phyloP scores from a whole-genome alignment of 2,797 vertebrate genomes.

The Stomatorhinus walkeri region DNA sequence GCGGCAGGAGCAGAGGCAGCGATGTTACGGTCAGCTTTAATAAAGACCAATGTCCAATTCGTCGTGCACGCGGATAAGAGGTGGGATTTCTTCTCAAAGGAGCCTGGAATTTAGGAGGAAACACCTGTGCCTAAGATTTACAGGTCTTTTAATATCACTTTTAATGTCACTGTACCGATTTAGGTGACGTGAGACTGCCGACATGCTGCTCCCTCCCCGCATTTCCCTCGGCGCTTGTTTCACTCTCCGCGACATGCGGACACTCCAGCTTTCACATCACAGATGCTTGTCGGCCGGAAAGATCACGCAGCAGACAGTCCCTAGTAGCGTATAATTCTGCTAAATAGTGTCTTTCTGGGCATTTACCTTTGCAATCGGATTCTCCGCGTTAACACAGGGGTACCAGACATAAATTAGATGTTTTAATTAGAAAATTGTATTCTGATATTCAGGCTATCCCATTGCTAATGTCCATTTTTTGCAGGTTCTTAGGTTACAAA shows the following conservation, averaged over 20 bases:
- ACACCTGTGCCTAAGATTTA: slow-evolving; percentile 40
- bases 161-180: slow-evolving; percentile 14
- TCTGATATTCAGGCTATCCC: not conserved
- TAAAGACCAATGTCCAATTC: not conserved
- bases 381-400: not conserved
- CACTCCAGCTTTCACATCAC: not conserved
- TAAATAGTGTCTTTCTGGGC: not conserved
- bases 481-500: not conserved
- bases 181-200: not conserved
- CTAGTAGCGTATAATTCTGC: not conserved
- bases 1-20: not conserved
- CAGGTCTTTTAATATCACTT: slow-evolving; percentile 16
- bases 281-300: not conserved
- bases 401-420: not conserved
- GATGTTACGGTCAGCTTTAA: not conserved
- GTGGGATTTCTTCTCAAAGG: not conserved
- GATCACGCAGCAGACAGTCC: not conserved
- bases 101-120: slow-evolving; percentile 21
- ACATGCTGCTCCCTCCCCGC: not conserved
- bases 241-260: not conserved
- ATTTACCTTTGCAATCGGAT: not conserved
- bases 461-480: not conserved
- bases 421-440: not conserved
- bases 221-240: not conserved
- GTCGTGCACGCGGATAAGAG: not conserved